Percentiles rank a stretch among this genome's conserved stretches.
Evolutionary conservation across 2,113 vertebrate genomes (phyloP).

Genomic region (Brachyhypopomus occidentalis): DNA sequence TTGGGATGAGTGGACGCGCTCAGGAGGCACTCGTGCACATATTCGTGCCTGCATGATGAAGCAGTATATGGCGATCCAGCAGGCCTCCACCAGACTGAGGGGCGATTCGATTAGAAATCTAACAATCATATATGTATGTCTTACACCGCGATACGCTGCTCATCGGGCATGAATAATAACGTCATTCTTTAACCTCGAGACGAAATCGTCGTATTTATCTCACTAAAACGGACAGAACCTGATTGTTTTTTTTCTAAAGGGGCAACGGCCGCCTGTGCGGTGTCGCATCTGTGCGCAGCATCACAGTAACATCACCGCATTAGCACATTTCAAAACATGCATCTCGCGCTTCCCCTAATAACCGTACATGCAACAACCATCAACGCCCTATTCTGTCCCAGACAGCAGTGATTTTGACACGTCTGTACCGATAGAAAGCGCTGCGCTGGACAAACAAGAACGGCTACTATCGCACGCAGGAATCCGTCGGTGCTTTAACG

Average conservation of each 20-base stretch:
- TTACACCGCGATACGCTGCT: conserved; percentile 8
- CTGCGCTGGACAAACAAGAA: no score
- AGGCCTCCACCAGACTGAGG: no score
- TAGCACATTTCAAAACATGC: not conserved
- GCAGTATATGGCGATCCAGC: no score
- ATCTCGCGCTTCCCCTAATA: not conserved
- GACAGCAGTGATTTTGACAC: not conserved
- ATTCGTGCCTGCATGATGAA: no score
- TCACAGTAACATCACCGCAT: conserved; percentile 23
- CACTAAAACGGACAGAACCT: no score
- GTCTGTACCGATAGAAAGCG: no score
- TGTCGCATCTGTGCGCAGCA: conserved; percentile 42
- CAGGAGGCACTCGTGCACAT: no score
- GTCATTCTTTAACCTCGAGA: conserved; percentile 16
- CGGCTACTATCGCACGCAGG: no score
- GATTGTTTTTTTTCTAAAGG: no score
- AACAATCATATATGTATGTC: not conserved
- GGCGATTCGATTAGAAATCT: no score
- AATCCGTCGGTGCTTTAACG: no score
- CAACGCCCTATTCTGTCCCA: not conserved
- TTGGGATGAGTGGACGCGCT: no score
- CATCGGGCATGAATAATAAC: not conserved
- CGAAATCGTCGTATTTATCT: not conserved
- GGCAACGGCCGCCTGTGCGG: not conserved
- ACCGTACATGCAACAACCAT: not conserved